Percentiles rank a stretch among this genome's conserved stretches.
These are phyloP conservation scores for Myrmophylax atrothorax DNA, from an alignment of 2,113 vertebrate species.

Conservation along the genomic window DNA sequence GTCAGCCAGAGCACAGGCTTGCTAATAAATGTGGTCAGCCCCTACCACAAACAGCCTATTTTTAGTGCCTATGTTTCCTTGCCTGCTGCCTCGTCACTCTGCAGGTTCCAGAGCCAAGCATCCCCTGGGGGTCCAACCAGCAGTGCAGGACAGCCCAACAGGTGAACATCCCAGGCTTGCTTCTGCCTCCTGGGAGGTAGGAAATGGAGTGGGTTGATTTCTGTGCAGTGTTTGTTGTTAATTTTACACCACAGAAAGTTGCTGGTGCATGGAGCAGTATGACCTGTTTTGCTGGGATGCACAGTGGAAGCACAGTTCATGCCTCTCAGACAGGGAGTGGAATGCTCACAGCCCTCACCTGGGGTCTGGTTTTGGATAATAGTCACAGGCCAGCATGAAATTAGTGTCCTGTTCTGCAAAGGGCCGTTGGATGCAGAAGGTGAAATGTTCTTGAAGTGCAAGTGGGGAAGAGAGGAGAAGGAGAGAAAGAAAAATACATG, in stretches of 20 bases:
- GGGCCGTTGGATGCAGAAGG: not conserved
- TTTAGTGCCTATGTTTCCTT: constrained; percentile 29
- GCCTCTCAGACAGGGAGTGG: not conserved
- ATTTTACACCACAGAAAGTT: not conserved
- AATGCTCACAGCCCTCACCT: not conserved
- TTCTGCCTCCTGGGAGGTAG: not conserved
- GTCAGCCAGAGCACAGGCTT: constrained; percentile 27
- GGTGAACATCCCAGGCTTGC: not conserved
- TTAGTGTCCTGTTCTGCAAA: not conserved
- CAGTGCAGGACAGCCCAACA: not conserved
- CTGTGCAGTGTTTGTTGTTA: fast-evolving
- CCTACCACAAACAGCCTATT: constrained; percentile 17
- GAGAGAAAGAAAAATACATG: not conserved
- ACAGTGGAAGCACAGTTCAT: fast-evolving
- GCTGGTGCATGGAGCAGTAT: fast-evolving
- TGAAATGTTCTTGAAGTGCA: not conserved
- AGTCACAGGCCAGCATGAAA: not conserved
- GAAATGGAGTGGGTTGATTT: not conserved
- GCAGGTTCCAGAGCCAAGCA: not conserved
- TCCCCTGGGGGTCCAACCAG: fast-evolving
- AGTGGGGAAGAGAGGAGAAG: not conserved
- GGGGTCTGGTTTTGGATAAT: not conserved
- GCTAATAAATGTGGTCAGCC: constrained; percentile 56
- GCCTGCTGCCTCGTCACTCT: not conserved
- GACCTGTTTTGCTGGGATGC: not conserved